These are phyloP conservation scores for Epinephelus malabaricus DNA, from an alignment of 2,797 vertebrate species.

Conservation along the genomic window DNA sequence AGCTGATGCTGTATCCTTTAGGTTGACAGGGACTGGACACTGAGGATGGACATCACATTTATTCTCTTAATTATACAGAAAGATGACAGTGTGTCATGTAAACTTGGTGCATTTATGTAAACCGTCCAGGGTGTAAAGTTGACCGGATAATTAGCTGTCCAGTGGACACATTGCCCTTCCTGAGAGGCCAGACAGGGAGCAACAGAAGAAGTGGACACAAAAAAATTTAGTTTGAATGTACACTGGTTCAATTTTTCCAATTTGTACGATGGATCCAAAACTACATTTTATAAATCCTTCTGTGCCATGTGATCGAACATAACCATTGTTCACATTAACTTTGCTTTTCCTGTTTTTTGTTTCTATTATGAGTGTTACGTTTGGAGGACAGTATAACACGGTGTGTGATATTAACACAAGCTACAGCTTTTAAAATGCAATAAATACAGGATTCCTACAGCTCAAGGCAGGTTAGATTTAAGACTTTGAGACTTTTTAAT, in stretches of 20 bases:
- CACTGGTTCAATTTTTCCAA: not conserved
- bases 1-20: constrained; percentile 47
- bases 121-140: constrained; percentile 47
- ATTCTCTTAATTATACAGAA: constrained; percentile 61
- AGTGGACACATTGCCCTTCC: constrained; percentile 45
- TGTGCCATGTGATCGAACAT: not conserved
- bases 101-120: constrained; percentile 64
- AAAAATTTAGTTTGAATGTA: constrained; percentile 13
- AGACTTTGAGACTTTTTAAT: too few species aligned
- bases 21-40: constrained; percentile 56
- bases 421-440: too few species aligned
- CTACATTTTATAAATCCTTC: not conserved
- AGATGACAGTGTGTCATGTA: constrained; percentile 61
- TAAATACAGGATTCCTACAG: too few species aligned
- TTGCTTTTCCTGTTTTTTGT: too few species aligned
- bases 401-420: too few species aligned
- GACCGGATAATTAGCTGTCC: constrained; percentile 74
- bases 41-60: constrained; percentile 43
- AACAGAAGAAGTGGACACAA: constrained; percentile 33
- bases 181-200: constrained; percentile 41
- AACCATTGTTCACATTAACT: not conserved
- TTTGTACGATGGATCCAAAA: constrained; percentile 6
- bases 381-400: not conserved
- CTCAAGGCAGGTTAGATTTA: too few species aligned
- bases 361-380: not conserved